Base-by-base conservation (phyloP, 1,140 invertebrate genomes). In the Gryon sp. region DNA sequence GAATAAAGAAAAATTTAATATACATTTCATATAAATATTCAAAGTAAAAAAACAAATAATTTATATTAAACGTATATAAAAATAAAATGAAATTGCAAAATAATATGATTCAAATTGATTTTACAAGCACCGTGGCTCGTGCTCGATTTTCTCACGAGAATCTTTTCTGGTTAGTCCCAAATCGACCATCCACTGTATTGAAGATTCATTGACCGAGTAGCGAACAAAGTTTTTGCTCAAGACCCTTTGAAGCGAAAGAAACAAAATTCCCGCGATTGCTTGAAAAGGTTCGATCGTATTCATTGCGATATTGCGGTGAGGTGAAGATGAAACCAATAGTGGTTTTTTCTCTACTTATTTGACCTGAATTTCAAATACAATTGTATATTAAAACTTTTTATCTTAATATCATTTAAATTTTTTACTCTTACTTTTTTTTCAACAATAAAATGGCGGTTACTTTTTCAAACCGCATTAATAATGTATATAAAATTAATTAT, bases 71-170 rank as follows among this genome's bases (percentile, higher is more conserved):
- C 9, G 34, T 9, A 40, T 6, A 48, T 48, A 48, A 32, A 20
- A 12, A 11, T 38, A 46, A 36, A 60, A 50, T 53, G 38, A 26
- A 40, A 4, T 55, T 36, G 12, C 30, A 34, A 9, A 55, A 55
- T 11, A 55, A 24, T 0, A 18, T 36, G 14, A 45, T 46, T 55
- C 32, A 36, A 11, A 66, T 45, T 26, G 43, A 48, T 52, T 57
- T 53, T 50, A 41, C 40, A 43, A 41, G 36, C 14, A 65, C 11
- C n/a, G 36, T 60, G 60, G 59, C 66, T 72, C 75, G 68, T 77
- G 75, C 66, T 50, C 59, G 40, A 77, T 66, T 72, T 72, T 72
- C 66, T 78, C 75, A 78, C 68, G 57, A 72, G 48, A 65, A 26
- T 52, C 52, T 66, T 62, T 41, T 68, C 62, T 57, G 68, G 52